Percentiles rank a stretch among this genome's conserved stretches.
Evolutionary conservation across 2,113 vertebrate genomes (phyloP).

Genomic region (Scortum barcoo): DNA sequence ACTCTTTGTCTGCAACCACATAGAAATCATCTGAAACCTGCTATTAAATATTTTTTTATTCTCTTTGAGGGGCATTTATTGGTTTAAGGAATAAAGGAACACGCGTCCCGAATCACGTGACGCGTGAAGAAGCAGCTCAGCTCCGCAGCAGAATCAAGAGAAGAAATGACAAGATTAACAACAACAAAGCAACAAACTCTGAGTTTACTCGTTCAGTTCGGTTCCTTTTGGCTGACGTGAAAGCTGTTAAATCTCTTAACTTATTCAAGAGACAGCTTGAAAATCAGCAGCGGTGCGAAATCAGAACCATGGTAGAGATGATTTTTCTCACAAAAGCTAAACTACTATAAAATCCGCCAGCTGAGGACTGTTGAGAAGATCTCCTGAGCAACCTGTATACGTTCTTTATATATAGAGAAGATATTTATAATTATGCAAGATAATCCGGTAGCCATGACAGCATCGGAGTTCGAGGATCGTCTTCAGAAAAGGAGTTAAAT

Average conservation of each 20-base stretch:
- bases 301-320: not conserved
- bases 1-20: constrained; percentile 1
- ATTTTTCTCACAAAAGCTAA: not conserved
- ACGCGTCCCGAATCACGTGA: not conserved
- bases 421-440: not conserved
- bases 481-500: not conserved
- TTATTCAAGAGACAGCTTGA: not conserved
- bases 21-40: not conserved
- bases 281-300: not conserved
- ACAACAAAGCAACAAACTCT: not conserved
- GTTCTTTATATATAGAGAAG: too few relatives aligned
- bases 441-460: not conserved
- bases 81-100: constrained; percentile 18
- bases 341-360: not conserved
- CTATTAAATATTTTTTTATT: not conserved
- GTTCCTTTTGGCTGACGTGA: not conserved
- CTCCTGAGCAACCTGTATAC: not conserved
- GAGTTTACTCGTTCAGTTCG: not conserved
- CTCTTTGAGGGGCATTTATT: not conserved
- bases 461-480: not conserved
- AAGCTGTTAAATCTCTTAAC: not conserved
- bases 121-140: not conserved
- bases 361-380: not conserved
- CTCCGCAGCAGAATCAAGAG: not conserved
- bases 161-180: not conserved